A percentile compares a stretch with the other conserved stretches of the same genome.
Evolutionary conservation across 2,888 invertebrate genomes (phyloP).

Genomic region (Pristionchus japonicus): DNA sequence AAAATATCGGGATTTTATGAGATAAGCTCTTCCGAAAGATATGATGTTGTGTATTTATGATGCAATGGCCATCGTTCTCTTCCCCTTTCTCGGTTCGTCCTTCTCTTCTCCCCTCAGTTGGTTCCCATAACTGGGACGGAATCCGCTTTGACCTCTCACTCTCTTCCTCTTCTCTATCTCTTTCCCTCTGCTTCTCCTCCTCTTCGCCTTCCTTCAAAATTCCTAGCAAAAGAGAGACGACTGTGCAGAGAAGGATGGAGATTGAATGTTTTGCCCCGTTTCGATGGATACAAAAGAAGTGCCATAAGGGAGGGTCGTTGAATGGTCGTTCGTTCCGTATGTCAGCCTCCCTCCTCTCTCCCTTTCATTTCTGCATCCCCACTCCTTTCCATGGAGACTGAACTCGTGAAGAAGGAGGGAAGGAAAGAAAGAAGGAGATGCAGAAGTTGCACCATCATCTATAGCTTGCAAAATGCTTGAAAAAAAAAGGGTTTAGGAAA

Average conservation of each 20-base stretch:
- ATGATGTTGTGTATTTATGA: no score
- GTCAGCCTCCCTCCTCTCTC: not conserved
- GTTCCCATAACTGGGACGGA: conserved; percentile 32
- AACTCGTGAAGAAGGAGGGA: not conserved
- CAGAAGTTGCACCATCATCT: not conserved
- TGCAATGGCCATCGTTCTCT: not conserved
- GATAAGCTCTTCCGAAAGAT: not conserved
- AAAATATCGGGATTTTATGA: not conserved
- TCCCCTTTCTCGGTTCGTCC: not conserved
- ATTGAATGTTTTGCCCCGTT: conserved; percentile 36
- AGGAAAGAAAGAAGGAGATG: not conserved
- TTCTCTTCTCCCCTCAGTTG: not conserved
- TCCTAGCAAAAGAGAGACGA: not conserved
- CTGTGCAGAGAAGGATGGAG: conserved; percentile 28
- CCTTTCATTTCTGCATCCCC: not conserved
- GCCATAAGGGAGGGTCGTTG: not conserved
- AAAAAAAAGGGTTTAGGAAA: not conserved
- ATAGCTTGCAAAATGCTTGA: not conserved
- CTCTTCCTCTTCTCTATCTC: not conserved
- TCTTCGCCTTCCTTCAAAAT: not conserved
- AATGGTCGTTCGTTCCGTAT: conserved; percentile 15
- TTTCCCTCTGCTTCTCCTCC: not conserved
- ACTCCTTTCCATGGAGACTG: not conserved
- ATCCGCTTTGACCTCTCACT: conserved; percentile 39
- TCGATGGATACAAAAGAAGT: conserved; percentile 38